A percentile compares a stretch with the other conserved stretches of the same genome.
Evolutionary conservation across 2,113 vertebrate species (phyloP).

Genomic region (Hiodon alosoides): DNA sequence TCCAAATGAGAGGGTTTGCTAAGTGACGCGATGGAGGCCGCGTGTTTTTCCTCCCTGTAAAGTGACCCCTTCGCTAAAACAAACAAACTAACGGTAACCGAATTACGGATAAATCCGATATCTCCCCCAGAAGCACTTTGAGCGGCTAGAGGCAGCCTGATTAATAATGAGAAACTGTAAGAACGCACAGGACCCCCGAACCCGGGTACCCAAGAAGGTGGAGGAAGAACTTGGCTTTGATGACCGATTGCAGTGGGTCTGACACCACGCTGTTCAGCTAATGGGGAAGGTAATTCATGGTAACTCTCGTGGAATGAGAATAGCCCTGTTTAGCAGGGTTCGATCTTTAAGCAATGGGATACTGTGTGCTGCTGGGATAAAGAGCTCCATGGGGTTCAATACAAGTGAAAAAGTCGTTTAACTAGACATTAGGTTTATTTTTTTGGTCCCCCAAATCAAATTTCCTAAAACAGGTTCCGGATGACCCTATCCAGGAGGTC

Average conservation of each 20-base stretch:
- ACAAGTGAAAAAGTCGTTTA: too few species aligned
- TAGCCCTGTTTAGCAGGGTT: too few species aligned
- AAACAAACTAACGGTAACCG: conserved; percentile 48
- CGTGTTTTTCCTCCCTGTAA: conserved; percentile 3
- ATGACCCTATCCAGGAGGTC: too few species aligned
- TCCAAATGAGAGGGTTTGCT: too few species aligned
- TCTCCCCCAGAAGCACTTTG: conserved; percentile 52
- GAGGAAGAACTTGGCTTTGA: neutral
- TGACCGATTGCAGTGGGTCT: conserved; percentile 19
- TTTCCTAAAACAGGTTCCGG: too few species aligned
- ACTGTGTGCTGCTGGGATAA: too few species aligned
- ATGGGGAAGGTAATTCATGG: conserved; percentile 63
- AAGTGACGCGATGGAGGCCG: too few species aligned
- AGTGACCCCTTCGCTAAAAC: conserved; percentile 31
- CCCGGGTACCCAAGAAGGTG: conserved; percentile 11
- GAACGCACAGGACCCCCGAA: conserved; percentile 10
- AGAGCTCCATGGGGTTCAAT: too few species aligned
- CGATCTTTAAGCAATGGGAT: too few species aligned
- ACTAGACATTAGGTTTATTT: too few species aligned
- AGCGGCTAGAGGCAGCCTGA: conserved; percentile 39
- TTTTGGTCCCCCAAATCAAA: too few species aligned
- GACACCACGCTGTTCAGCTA: conserved; percentile 44
- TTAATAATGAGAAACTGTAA: conserved; percentile 26
- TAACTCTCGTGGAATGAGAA: conserved; percentile 64
- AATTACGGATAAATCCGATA: conserved; percentile 60